These are phyloP conservation scores for Menidia beryllina DNA, from an alignment of 2,113 vertebrate genomes.

Conservation along the genomic window DNA sequence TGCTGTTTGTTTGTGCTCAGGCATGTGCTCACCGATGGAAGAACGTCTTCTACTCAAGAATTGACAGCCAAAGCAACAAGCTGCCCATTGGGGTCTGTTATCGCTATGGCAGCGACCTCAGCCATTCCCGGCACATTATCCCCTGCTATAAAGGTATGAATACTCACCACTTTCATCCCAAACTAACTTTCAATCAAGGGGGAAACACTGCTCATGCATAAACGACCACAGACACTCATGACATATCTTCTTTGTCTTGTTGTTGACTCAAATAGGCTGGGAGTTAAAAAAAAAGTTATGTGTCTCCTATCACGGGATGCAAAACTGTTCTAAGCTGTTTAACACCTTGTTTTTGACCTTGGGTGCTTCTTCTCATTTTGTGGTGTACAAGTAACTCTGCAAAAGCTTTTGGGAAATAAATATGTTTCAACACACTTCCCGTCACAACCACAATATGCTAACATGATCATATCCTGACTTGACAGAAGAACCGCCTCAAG, in stretches of 20 bases:
- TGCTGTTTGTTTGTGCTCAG: slow-evolving; percentile 42
- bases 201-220: not conserved
- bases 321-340: not conserved
- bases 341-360: not conserved
- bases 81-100: slow-evolving; percentile 91
- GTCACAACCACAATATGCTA: not conserved
- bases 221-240: not conserved
- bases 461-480: no score
- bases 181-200: not conserved
- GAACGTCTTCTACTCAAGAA: slow-evolving; percentile 87
- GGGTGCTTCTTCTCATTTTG: not conserved
- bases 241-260: no score
- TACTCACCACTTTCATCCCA: not conserved
- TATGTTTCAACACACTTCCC: not conserved
- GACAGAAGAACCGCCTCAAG: no score
- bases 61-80: slow-evolving; percentile 85
- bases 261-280: no score
- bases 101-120: slow-evolving; percentile 84
- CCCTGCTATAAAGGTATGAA: slow-evolving; percentile 91
- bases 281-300: no score
- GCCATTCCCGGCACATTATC: slow-evolving; percentile 73
- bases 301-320: not conserved
- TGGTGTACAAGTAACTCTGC: no score
- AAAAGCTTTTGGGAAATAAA: no score
- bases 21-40: slow-evolving; percentile 91